Percentiles rank a stretch among this genome's conserved stretches.
These are phyloP conservation scores for Spialia ferax DNA, from an alignment of 2,888 invertebrate species.

Conservation along the genomic window DNA sequence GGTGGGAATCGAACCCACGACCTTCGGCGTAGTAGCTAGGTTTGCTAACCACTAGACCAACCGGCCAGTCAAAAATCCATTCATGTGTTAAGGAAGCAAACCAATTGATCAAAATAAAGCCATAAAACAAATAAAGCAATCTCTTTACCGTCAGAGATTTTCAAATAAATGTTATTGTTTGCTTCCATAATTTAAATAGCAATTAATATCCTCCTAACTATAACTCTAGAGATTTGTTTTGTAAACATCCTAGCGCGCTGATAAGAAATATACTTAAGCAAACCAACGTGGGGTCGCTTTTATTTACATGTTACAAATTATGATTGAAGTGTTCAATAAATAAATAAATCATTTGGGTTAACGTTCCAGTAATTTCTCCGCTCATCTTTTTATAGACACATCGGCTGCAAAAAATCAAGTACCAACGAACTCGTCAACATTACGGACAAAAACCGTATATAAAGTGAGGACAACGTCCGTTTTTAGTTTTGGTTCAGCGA, in stretches of 20 bases:
- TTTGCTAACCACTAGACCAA: too few relatives aligned
- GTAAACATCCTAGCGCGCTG: neutral
- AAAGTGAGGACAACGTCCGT: slow-evolving; percentile 79
- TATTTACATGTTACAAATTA: neutral
- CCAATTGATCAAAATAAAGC: too few relatives aligned
- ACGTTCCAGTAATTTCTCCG: slow-evolving; percentile 21
- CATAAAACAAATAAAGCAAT: too few relatives aligned
- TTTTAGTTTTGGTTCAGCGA: slow-evolving; percentile 75
- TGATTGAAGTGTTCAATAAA: neutral
- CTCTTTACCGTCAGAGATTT: too few relatives aligned
- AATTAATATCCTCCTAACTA: neutral
- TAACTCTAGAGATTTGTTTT: neutral
- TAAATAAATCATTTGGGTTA: neutral
- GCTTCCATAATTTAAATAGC: neutral
- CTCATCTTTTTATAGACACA: slow-evolving; percentile 26
- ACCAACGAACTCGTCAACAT: slow-evolving; percentile 54
- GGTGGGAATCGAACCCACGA: too few relatives aligned
- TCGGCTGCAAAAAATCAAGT: slow-evolving; percentile 47
- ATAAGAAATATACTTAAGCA: slow-evolving; percentile 4
- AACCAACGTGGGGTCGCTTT: neutral
- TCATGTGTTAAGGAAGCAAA: too few relatives aligned
- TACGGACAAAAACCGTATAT: slow-evolving; percentile 65
- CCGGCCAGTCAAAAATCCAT: too few relatives aligned
- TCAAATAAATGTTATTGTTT: neutral
- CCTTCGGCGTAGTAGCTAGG: too few relatives aligned